A percentile compares a stretch with the other conserved stretches of the same genome.
Evolutionary conservation across 2,113 vertebrate species (phyloP).

Genomic region (Melanocharis versteri): DNA sequence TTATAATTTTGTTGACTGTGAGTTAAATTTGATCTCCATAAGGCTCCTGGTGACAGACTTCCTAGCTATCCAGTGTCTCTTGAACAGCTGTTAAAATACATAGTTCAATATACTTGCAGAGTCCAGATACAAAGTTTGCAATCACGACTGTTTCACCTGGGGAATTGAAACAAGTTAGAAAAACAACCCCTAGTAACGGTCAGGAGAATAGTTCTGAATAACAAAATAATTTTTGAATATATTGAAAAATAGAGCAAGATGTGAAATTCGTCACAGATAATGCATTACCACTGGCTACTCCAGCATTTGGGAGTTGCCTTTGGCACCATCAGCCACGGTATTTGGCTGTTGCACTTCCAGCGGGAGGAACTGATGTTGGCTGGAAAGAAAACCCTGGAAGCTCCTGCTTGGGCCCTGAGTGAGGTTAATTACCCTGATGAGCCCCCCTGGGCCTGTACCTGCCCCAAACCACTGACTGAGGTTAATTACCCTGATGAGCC

Average conservation of each 20-base stretch:
- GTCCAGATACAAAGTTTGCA: not conserved
- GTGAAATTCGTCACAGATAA: not conserved
- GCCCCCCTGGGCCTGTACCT: accelerated
- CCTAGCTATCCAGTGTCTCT: not conserved
- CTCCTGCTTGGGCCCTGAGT: accelerated
- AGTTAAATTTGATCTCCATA: not conserved
- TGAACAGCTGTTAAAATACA: not conserved
- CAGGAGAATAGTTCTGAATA: not conserved
- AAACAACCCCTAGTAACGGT: not conserved
- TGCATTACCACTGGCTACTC: not conserved
- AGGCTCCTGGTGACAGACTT: not conserved
- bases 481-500: not conserved
- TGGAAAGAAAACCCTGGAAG: not conserved
- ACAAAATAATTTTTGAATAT: not conserved
- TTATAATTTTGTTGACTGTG: not conserved
- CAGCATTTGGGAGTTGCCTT: accelerated
- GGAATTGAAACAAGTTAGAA: not conserved
- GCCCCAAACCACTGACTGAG: not conserved
- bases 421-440: not conserved
- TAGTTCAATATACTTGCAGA: not conserved
- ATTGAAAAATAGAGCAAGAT: not conserved
- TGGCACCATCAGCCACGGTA: accelerated
- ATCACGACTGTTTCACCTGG: not conserved
- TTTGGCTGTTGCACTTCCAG: not conserved
- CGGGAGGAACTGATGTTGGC: not conserved